These are phyloP conservation scores for Fabriciana adippe DNA, from an alignment of 2,888 invertebrate genomes.

Conservation along the genomic window DNA sequence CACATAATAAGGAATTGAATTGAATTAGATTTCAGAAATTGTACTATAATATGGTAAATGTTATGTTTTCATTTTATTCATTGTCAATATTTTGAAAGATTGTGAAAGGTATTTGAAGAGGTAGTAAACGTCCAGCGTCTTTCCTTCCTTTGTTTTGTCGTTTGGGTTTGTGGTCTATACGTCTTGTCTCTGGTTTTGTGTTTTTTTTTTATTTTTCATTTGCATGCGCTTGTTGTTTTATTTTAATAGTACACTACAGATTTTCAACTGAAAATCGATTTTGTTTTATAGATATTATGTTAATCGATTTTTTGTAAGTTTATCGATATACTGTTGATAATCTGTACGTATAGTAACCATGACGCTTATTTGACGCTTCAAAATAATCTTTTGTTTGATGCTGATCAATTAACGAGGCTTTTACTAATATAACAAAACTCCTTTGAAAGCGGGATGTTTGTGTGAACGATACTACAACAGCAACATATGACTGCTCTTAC, in stretches of 20 bases:
- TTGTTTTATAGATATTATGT: neutral
- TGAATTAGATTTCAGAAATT: neutral
- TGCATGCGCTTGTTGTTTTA: constrained; percentile 39
- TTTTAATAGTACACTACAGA: constrained; percentile 22
- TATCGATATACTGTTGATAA: constrained; percentile 4
- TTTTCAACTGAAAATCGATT: neutral
- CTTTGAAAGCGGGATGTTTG: constrained; percentile 68
- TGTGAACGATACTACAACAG: constrained; percentile 55
- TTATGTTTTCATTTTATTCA: neutral
- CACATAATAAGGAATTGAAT: no score
- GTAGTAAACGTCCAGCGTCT: constrained; percentile 64
- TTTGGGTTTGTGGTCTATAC: constrained; percentile 52
- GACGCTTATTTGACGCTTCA: constrained; percentile 13
- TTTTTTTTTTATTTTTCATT: constrained; percentile 34
- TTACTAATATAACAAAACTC: constrained; percentile 47
- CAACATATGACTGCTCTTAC: constrained; percentile 58
- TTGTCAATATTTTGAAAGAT: constrained; percentile 48
- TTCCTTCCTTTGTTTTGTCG: constrained; percentile 42
- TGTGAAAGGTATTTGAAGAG: constrained; percentile 60
- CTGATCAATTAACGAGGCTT: constrained; percentile 12
- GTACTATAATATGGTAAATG: neutral
- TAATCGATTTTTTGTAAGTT: neutral
- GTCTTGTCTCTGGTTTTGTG: constrained; percentile 43
- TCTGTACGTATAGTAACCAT: constrained; percentile 3
- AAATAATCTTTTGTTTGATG: neutral